Evolutionary conservation across 2,888 invertebrate species (phyloP), one percentile per base, ranked within the genome.

Genomic region (Octonoba sinensis): DNA sequence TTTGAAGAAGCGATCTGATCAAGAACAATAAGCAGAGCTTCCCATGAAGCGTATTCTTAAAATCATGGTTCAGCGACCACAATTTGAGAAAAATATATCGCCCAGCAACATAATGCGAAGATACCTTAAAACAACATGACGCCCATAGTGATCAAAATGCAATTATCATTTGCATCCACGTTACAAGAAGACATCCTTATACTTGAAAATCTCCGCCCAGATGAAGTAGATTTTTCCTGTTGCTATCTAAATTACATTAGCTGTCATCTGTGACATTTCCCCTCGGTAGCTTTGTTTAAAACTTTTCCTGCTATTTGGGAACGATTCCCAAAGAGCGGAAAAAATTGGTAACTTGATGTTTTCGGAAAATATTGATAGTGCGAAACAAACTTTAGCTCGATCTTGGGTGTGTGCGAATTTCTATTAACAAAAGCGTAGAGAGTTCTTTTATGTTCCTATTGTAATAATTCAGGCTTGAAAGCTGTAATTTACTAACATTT

Each of bases 121-220:
- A 79, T 72, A 62, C 57, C 57, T 79, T 79, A 79, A 79, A 79
- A 79, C 79, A 79, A 79, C 79, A 79, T 62, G 59, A 79, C 79
- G 79, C 79, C 79, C 79, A 73, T 69, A 73, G 79, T 79, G 79
- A 79, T 79, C 79, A 73, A 79, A 79, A 79, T 67, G 73, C 67
- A 67, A 79, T 79, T 73, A 79, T 65, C 72, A 78, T 78, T 77
- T 78, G 57, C 78, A 65, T 78, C 70, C 56, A 60, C 73, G 67
- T 56, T 36, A n/a, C 54, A 49, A 69, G 79, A 79, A 79, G 79
- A 79, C 73, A 79, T 79, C 73, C 79, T 79, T 56, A 79, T 79
- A 66, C 54, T 59, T 72, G n/a, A 65, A 36, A 20, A 66, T 72
- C 59, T 78, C 78, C 79, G 62, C 79, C 79, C 73, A 73, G 67